phyloP scores from a whole-genome alignment of 2,113 vertebrate genomes.

The Perognathus longimembris region DNA sequence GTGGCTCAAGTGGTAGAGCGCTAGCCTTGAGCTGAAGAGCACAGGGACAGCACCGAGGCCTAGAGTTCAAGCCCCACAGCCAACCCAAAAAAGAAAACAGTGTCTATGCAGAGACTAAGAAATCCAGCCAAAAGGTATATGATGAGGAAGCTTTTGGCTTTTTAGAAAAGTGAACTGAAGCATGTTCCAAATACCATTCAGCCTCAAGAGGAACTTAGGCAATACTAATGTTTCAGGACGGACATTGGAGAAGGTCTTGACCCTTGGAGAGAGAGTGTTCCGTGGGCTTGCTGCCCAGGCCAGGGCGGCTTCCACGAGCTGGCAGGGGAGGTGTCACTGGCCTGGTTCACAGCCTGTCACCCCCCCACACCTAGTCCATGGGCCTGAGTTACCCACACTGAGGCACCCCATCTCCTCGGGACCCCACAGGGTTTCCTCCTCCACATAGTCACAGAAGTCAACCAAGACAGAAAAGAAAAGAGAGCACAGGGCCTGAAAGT shows the following conservation, averaged over 20 bases:
- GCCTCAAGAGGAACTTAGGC: background rate
- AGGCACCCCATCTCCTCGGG: background rate
- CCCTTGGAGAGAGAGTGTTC: too few species aligned
- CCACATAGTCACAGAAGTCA: background rate
- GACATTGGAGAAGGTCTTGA: background rate
- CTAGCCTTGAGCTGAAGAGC: too few species aligned
- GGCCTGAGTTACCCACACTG: too few species aligned
- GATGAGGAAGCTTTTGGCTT: too few species aligned
- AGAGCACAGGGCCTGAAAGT: background rate
- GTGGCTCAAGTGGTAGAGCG: too few species aligned
- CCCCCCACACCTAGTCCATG: accelerated
- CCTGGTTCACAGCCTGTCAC: accelerated
- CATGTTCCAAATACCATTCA: background rate
- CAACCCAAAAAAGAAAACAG: too few species aligned
- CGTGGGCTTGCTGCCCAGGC: accelerated
- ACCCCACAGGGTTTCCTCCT: background rate
- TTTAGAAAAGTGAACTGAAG: background rate
- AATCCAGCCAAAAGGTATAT: background rate
- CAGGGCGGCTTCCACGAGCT: accelerated
- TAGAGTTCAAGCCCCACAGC: too few species aligned
- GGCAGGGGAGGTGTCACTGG: accelerated
- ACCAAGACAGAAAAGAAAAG: background rate
- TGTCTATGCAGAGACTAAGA: background rate
- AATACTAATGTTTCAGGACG: background rate
- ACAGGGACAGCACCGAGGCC: too few species aligned